phyloP scores from a whole-genome alignment of 1,140 invertebrate genomes.

The Brachionus rubens region DNA sequence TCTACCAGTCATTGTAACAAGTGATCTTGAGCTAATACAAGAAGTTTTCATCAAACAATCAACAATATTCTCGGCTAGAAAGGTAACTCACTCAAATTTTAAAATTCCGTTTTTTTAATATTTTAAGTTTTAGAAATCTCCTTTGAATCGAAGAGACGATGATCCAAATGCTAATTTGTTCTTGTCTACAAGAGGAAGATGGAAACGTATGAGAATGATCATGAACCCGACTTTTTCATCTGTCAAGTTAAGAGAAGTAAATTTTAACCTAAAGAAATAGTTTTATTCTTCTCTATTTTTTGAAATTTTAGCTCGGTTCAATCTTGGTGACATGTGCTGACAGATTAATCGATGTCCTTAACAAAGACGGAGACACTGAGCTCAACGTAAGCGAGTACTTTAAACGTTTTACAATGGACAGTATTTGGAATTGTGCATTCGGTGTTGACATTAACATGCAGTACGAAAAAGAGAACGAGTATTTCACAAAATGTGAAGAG shows the following conservation, averaged over 20 bases:
- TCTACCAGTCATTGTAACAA: constrained; percentile 57
- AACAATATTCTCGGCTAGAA: constrained; percentile 60
- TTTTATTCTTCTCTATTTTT: too few species aligned
- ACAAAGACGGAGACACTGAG: not conserved
- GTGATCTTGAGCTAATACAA: constrained; percentile 57
- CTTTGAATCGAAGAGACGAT: constrained; percentile 2
- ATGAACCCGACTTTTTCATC: constrained; percentile 66
- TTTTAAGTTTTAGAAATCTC: not conserved
- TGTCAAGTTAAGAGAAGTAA: constrained; percentile 42
- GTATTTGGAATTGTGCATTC: constrained; percentile 27
- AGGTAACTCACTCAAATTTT: constrained; percentile 50
- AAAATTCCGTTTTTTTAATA: not conserved
- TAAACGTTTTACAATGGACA: not conserved
- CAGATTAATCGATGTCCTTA: not conserved
- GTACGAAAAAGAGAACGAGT: constrained; percentile 57
- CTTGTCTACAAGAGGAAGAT: constrained; percentile 55
- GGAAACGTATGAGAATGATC: constrained; percentile 64
- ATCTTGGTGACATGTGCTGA: not conserved
- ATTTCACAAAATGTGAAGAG: not conserved
- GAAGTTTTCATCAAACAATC: constrained; percentile 62
- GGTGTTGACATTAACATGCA: not conserved
- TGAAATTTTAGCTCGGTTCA: constrained; percentile 50
- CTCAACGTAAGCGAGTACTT: constrained; percentile 47
- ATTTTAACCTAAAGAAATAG: not conserved
- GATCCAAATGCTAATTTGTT: constrained; percentile 50